Percentiles rank a stretch among this genome's conserved stretches.
These are phyloP conservation scores for Onychomys leucogaster DNA, from an alignment of 2,797 vertebrate species.

Conservation along the genomic window DNA sequence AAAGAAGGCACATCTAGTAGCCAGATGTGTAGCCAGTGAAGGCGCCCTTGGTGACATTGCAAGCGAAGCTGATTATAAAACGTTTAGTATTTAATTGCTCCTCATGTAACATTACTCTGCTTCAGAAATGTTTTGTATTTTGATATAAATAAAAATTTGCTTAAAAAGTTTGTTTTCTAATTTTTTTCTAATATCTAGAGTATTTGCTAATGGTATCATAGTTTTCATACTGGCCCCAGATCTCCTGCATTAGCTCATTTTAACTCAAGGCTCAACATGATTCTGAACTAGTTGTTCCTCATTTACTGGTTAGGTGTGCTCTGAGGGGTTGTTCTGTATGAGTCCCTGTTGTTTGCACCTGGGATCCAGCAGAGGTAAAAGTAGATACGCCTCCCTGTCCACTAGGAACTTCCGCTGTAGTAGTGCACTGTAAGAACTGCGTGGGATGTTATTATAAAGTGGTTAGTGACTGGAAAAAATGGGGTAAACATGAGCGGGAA, in stretches of 20 bases:
- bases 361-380: not conserved
- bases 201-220: not conserved
- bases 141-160: slow-evolving; percentile 94
- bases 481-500: not conserved
- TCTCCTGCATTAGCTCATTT: not conserved
- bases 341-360: accelerated
- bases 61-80: slow-evolving; percentile 82
- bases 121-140: slow-evolving; percentile 96
- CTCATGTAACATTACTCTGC: slow-evolving; percentile 92
- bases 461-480: not conserved
- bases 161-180: slow-evolving; percentile 84
- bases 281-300: not conserved
- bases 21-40: slow-evolving; percentile 78
- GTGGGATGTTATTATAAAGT: no score
- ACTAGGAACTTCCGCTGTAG: not conserved
- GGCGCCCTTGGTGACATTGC: slow-evolving; percentile 84
- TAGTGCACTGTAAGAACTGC: not conserved
- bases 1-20: not conserved
- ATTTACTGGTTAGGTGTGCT: not conserved
- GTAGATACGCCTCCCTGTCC: not conserved
- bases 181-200: slow-evolving; percentile 33
- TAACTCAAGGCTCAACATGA: not conserved
- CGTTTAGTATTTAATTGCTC: slow-evolving; percentile 88
- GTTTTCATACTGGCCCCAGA: not conserved
- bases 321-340: not conserved